Conservation (phyloP, 2,113 vertebrate genomes). For the Laterallus jamaicensis region DNA sequence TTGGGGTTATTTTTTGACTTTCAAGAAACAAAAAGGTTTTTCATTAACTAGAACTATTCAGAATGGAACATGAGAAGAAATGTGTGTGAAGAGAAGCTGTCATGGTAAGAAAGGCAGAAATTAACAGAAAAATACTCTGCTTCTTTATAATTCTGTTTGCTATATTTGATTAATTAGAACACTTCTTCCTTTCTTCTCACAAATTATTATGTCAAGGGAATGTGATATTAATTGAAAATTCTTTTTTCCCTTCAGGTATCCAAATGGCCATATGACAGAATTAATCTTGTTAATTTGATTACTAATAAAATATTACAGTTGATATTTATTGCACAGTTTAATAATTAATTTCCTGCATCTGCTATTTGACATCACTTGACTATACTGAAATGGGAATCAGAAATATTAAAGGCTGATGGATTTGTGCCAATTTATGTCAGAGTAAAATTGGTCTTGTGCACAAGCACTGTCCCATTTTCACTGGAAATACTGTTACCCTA, state of each 20-base stretch:
- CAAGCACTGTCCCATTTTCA: background rate
- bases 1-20: background rate
- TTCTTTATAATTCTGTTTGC: background rate
- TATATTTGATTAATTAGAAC: background rate
- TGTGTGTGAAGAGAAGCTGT: background rate
- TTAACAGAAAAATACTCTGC: background rate
- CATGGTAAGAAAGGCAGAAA: background rate
- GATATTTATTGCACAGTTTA: slow-evolving; percentile 45
- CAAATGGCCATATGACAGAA: background rate
- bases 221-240: slow-evolving; percentile 35
- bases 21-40: background rate
- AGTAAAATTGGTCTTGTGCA: background rate
- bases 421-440: background rate
- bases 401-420: background rate
- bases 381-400: background rate
- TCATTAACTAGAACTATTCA: background rate
- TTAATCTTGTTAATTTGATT: slow-evolving; percentile 38
- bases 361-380: background rate
- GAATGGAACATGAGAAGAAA: background rate
- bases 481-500: background rate
- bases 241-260: background rate
- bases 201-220: slow-evolving; percentile 9
- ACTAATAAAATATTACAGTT: background rate
- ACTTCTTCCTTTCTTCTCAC: background rate
- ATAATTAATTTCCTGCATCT: slow-evolving; percentile 39